These are phyloP conservation scores for Aspidiotus rigidus DNA, from an alignment of 2,888 invertebrate genomes.

Conservation along the genomic window DNA sequence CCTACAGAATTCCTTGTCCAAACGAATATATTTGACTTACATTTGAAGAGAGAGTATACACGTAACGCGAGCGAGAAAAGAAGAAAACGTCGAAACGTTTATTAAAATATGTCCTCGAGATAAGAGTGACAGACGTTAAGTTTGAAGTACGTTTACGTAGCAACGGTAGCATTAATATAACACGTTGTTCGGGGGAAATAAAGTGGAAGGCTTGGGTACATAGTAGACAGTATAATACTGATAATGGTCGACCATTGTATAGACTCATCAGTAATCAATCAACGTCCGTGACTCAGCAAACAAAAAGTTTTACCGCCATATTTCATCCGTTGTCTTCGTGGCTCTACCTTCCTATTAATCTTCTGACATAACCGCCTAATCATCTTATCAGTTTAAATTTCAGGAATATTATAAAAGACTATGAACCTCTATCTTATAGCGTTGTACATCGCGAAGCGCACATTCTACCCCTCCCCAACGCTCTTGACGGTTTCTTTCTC, in stretches of 20 bases:
- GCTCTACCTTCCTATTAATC: slow-evolving; percentile 30
- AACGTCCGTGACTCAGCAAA: slow-evolving; percentile 34
- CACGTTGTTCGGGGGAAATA: slow-evolving; percentile 32
- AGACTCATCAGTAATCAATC: slow-evolving; percentile 34
- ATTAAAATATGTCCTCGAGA: slow-evolving; percentile 30
- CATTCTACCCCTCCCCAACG: slow-evolving; percentile 1
- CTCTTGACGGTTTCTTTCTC: slow-evolving; percentile 24
- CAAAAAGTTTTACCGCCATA: slow-evolving; percentile 33
- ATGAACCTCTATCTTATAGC: slow-evolving; percentile 24
- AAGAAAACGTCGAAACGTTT: slow-evolving; percentile 20
- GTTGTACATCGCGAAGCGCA: too few species aligned
- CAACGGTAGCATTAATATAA: slow-evolving; percentile 32
- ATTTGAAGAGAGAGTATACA: neutral
- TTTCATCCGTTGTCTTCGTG: slow-evolving; percentile 27
- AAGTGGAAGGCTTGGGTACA: slow-evolving; percentile 27
- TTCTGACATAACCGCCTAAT: slow-evolving; percentile 34
- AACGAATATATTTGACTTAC: slow-evolving; percentile 16
- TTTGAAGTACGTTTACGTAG: slow-evolving; percentile 27
- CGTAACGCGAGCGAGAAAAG: neutral
- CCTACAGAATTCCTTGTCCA: neutral
- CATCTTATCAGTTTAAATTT: slow-evolving; percentile 34
- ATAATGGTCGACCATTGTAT: slow-evolving; percentile 31
- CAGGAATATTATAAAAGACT: slow-evolving; percentile 30
- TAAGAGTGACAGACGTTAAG: slow-evolving; percentile 29
- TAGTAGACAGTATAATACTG: slow-evolving; percentile 30